These are phyloP conservation scores for Myotis findleyi DNA, from an alignment of 2,797 vertebrate species.

Conservation along the genomic window DNA sequence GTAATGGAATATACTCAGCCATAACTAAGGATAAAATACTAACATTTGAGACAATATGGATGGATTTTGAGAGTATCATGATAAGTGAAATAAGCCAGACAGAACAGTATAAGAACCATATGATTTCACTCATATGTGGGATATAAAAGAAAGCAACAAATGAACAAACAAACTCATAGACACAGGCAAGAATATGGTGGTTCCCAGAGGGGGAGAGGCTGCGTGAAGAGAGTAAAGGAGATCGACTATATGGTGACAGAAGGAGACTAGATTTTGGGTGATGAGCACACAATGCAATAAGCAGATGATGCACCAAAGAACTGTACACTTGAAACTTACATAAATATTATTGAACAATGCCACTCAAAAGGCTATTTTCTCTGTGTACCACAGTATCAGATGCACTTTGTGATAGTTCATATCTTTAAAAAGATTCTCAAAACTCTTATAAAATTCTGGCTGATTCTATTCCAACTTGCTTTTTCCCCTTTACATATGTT, in stretches of 20 bases:
- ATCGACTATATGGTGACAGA: background rate
- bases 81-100: background rate
- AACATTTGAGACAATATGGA: background rate
- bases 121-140: background rate
- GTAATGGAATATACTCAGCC: background rate
- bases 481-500: background rate
- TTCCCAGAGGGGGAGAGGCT: background rate
- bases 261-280: background rate
- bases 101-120: background rate
- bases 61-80: background rate
- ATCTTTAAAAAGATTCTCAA: slow-evolving; percentile 17
- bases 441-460: slow-evolving; percentile 11
- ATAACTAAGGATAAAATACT: background rate
- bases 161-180: background rate
- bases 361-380: background rate
- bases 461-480: slow-evolving; percentile 13
- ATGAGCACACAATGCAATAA: background rate
- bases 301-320: background rate
- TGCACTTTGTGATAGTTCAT: background rate
- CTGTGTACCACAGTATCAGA: background rate
- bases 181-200: background rate
- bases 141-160: background rate
- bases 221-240: background rate
- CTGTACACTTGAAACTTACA: background rate
- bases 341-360: background rate